Percentiles rank a stretch among this genome's conserved stretches.
These are phyloP conservation scores for Somateria mollissima DNA, from an alignment of 2,797 vertebrate genomes.

Conservation along the genomic window DNA sequence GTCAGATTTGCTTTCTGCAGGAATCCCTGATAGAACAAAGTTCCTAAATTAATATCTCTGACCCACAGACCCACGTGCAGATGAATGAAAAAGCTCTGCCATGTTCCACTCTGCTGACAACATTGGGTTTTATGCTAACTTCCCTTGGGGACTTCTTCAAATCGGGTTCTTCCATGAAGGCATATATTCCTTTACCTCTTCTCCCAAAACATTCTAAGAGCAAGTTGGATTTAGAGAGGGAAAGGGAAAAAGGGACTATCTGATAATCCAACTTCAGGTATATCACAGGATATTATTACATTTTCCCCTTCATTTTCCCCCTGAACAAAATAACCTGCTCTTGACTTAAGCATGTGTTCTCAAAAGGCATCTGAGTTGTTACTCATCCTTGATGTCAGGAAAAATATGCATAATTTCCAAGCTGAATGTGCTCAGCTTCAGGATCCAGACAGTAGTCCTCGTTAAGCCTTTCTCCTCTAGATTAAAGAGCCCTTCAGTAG, in stretches of 20 bases:
- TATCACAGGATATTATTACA: not conserved
- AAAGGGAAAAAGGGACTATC: not conserved
- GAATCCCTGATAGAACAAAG: not conserved
- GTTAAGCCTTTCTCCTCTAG: not conserved
- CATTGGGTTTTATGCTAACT: not conserved
- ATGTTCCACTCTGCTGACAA: not conserved
- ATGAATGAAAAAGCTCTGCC: not conserved
- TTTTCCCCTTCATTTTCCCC: not conserved
- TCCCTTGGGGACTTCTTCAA: not conserved
- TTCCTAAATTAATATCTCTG: not conserved
- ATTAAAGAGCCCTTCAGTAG: constrained; percentile 36
- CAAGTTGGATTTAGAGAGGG: not conserved
- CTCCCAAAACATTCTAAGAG: not conserved
- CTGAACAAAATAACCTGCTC: not conserved
- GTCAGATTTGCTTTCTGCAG: not conserved
- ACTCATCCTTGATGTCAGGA: not conserved
- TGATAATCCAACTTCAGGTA: not conserved
- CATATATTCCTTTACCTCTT: not conserved
- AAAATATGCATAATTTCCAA: not conserved
- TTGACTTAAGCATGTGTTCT: not conserved
- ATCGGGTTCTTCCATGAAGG: not conserved
- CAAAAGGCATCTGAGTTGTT: not conserved
- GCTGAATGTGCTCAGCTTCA: not conserved
- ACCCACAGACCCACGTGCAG: not conserved
- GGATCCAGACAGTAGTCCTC: not conserved